phyloP scores from a whole-genome alignment of 2,888 invertebrate genomes.

The Caenorhabditis auriculariae region DNA sequence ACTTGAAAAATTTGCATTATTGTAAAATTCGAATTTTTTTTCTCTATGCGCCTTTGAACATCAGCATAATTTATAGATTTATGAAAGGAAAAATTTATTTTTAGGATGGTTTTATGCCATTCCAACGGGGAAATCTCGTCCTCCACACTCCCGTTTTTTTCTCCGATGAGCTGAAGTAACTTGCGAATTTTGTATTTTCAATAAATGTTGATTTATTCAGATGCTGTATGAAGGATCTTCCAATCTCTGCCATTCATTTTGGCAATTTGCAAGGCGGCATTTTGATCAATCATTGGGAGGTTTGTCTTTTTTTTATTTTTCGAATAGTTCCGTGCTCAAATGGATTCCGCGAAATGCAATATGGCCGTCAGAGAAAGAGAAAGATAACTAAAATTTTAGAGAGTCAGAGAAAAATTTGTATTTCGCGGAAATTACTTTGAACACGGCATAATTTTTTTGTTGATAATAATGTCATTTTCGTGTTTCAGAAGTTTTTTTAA shows the following conservation, averaged over 20 bases:
- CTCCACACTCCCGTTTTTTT: slow-evolving; percentile 25
- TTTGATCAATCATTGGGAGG: slow-evolving; percentile 42
- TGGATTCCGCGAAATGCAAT: too few species aligned
- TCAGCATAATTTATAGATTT: not conserved
- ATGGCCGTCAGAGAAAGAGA: too few species aligned
- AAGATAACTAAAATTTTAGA: too few species aligned
- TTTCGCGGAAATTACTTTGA: too few species aligned
- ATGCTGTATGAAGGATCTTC: slow-evolving; percentile 16
- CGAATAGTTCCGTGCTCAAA: too few species aligned
- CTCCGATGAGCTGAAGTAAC: slow-evolving; percentile 12
- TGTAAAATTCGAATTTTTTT: too few species aligned
- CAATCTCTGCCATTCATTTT: slow-evolving; percentile 28
- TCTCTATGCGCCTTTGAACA: too few species aligned
- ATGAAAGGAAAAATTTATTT: slow-evolving; percentile 1
- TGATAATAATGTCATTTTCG: too few species aligned
- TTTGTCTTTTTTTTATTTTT: slow-evolving; percentile 1
- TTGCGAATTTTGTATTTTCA: not conserved
- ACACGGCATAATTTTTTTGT: too few species aligned
- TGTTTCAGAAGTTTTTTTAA: too few species aligned
- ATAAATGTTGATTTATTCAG: slow-evolving; percentile 6
- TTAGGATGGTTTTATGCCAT: slow-evolving; percentile 20
- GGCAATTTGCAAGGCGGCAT: slow-evolving; percentile 41
- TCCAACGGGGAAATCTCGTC: slow-evolving; percentile 27
- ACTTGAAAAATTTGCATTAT: too few species aligned
- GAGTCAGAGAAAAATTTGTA: too few species aligned